Percentiles rank a stretch among this genome's conserved stretches.
phyloP scores from a whole-genome alignment of 2,797 vertebrate species.

The Chromis chromis region DNA sequence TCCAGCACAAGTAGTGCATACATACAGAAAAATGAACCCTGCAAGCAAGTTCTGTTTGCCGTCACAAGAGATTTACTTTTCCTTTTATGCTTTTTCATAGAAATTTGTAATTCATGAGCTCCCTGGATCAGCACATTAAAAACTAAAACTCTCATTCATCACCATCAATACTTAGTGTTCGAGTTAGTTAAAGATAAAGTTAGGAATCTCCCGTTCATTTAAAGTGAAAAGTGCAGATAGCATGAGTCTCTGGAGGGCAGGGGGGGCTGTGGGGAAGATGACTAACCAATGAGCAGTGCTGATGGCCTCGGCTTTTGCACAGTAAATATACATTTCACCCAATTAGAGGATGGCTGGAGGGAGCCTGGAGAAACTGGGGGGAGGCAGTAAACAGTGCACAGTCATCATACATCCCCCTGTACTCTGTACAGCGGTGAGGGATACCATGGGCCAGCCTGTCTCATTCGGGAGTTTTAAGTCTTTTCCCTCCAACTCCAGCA shows the following conservation, averaged over 20 bases:
- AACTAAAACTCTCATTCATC: neutral
- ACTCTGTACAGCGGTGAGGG: too few species aligned
- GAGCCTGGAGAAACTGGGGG: neutral
- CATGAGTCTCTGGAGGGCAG: conserved; percentile 2
- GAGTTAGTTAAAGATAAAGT: neutral
- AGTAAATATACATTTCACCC: conserved; percentile 12
- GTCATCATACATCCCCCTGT: too few species aligned
- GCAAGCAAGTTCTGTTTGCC: too few species aligned
- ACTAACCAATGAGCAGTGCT: conserved; percentile 14
- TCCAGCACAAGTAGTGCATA: too few species aligned
- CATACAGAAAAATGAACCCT: too few species aligned
- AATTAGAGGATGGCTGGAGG: conserved; percentile 38
- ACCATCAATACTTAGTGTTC: neutral
- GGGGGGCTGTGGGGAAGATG: neutral
- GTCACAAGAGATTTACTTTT: too few species aligned
- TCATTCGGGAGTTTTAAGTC: neutral
- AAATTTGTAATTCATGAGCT: neutral
- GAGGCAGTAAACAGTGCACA: conserved; percentile 1
- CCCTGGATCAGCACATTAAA: conserved; percentile 3
- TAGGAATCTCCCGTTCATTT: neutral
- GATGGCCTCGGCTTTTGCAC: conserved; percentile 15
- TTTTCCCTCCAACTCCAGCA: conserved; percentile 22
- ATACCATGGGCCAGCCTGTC: neutral
- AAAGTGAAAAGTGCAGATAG: neutral
- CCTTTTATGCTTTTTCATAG: too few species aligned